These are phyloP conservation scores for Triplophysa rosa DNA, from an alignment of 2,113 vertebrate species.

Conservation along the genomic window DNA sequence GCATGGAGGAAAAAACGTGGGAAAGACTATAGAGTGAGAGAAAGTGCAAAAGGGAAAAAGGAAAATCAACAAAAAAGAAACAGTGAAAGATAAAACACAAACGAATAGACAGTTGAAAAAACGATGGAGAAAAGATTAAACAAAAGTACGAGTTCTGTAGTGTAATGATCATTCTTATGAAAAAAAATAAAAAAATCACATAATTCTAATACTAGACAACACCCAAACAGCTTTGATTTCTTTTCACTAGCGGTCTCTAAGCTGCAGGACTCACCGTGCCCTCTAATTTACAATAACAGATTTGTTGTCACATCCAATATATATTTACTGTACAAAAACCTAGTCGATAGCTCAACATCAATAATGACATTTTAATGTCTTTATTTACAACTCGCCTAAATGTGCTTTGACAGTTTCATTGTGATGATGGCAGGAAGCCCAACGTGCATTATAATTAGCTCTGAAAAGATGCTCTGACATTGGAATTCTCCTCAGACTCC, in stretches of 20 bases:
- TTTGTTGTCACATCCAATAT: constrained; percentile 42
- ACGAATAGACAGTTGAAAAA: no score
- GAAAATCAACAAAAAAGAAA: background rate
- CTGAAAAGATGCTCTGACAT: constrained; percentile 44
- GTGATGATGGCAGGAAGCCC: constrained; percentile 38
- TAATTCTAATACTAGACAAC: background rate
- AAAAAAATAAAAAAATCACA: no score
- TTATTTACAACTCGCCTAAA: constrained; percentile 45
- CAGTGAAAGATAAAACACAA: background rate
- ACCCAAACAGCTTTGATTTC: background rate
- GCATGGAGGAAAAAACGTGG: background rate
- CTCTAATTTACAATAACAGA: constrained; percentile 37
- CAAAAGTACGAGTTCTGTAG: no score
- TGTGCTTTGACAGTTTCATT: constrained; percentile 54
- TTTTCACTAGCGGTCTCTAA: background rate
- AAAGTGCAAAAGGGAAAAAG: background rate
- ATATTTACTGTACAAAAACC: constrained; percentile 46
- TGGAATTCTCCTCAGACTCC: constrained; percentile 26
- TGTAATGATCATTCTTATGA: no score
- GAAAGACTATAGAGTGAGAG: background rate
- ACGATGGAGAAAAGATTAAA: background rate
- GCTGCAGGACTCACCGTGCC: background rate
- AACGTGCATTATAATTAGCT: constrained; percentile 48
- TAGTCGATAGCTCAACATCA: constrained; percentile 46
- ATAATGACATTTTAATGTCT: constrained; percentile 49